Percentiles rank a stretch among this genome's conserved stretches.
Conservation (phyloP, 92 coral and sea anemone species). For the Zoanthus sansibaricus region DNA sequence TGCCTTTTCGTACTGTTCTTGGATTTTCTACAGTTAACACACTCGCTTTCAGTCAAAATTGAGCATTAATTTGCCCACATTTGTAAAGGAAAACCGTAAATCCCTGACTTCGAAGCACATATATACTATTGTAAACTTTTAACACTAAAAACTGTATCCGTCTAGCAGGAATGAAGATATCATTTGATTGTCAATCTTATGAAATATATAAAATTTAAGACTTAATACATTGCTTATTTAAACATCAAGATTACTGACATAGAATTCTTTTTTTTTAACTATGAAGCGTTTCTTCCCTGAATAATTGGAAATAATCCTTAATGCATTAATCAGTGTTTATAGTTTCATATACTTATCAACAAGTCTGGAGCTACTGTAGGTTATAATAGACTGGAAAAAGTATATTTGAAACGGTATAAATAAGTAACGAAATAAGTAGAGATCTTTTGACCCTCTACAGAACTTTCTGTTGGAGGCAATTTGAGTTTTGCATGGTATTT, state of each 20-base stretch:
- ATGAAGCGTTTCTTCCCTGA: background rate
- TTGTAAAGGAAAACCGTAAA: background rate
- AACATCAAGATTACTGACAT: background rate
- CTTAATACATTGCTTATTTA: background rate
- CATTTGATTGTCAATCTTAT: no score
- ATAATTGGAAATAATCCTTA: no score
- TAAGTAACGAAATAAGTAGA: no score
- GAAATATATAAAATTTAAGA: no score
- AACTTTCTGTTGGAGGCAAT: no score
- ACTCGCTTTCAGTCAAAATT: background rate
- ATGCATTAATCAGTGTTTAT: background rate
- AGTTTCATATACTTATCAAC: background rate
- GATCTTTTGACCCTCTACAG: no score
- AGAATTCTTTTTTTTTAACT: background rate
- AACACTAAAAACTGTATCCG: no score
- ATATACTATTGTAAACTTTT: background rate
- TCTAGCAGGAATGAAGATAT: no score
- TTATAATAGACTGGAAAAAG: background rate
- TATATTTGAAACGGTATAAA: background rate
- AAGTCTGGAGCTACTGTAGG: background rate
- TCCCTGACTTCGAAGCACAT: background rate
- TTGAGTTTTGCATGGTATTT: no score
- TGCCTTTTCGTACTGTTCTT: conserved; percentile 43
- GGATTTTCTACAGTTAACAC: conserved; percentile 27
- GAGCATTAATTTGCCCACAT: background rate